Evolutionary conservation across 2,797 vertebrate species (phyloP).

Genomic region (Hypotaenidia okinawae): DNA sequence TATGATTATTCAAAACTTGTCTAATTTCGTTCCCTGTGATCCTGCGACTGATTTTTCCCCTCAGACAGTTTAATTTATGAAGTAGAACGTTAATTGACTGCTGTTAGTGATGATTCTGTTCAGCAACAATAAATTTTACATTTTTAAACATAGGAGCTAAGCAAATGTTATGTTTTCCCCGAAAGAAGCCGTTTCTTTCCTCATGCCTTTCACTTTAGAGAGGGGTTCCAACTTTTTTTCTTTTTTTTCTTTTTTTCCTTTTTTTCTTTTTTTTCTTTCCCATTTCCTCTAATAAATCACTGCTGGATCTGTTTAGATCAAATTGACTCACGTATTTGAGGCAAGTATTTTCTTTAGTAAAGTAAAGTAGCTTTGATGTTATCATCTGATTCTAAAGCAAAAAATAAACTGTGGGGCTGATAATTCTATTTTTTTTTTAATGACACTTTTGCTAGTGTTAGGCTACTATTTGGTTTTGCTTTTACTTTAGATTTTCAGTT

Average conservation of each 20-base stretch:
- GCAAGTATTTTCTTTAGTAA: background rate
- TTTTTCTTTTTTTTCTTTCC: background rate
- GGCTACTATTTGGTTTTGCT: background rate
- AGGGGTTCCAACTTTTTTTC: background rate
- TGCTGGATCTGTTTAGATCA: background rate
- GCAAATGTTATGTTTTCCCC: background rate
- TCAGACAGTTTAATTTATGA: background rate
- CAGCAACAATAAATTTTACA: background rate
- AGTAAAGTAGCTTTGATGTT: background rate
- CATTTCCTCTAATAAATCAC: background rate
- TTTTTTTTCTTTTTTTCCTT: too few relatives aligned
- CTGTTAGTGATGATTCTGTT: background rate
- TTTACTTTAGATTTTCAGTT: background rate
- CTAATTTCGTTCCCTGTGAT: background rate
- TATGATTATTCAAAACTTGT: background rate
- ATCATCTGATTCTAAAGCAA: background rate
- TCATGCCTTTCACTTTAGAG: background rate
- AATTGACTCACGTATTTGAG: background rate
- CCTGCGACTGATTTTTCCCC: background rate
- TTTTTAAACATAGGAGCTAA: background rate
- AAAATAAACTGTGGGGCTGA: background rate
- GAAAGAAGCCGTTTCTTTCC: background rate
- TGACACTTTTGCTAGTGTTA: background rate
- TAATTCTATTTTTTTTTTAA: background rate
- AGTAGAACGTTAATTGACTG: background rate